Base-by-base conservation (phyloP, 2,797 vertebrate species). In the Tadarida brasiliensis region DNA sequence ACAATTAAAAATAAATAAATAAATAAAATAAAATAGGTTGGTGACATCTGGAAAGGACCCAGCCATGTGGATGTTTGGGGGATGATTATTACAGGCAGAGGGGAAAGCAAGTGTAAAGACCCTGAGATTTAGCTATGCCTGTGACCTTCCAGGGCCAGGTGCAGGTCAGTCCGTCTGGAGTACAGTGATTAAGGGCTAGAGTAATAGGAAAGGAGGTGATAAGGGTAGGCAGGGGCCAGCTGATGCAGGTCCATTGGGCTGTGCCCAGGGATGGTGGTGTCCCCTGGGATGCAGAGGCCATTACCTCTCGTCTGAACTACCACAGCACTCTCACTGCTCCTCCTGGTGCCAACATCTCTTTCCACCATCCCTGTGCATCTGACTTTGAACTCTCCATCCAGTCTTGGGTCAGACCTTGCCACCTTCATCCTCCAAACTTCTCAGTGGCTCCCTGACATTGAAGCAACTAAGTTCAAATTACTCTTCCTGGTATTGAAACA, bases 151-250 rank as follows among this genome's bases (percentile, higher is more conserved):
- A 59, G 35, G 63, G 39, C 33, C 3, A 56, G 11, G 17, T 9
- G 11, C 78, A 84, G 44, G 51, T 10, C 26, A 33, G 10, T 59
- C 11, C 12, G 6, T 54, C 7, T 1, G 1, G 3, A 81, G 19
- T 20, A n/a, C 5, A 71, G 5, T 5, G n/a, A 44, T 17, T n/a
- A 30, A 54, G 39, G 0, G 0, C 0, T 7, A 82, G 11, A 63
- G 16, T 4, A 65, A 35, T 20, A 30, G 54, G 33, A 68, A 80
- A 30, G 5, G n/a, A 35, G 22, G 16, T 19, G 14, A 82, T 28
- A 51, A 19, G 3, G 4, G 15, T 3, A 19, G 24, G 2, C 2
- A 5, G 20, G 20, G 47, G 0, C 4, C 76, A 22, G 51, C 4
- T 17, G 11, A 44, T 86, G n/a, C 16, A 28, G 16, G 51, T 3